These are phyloP conservation scores for Pica pica DNA, from an alignment of 2,113 vertebrate species.

Conservation along the genomic window DNA sequence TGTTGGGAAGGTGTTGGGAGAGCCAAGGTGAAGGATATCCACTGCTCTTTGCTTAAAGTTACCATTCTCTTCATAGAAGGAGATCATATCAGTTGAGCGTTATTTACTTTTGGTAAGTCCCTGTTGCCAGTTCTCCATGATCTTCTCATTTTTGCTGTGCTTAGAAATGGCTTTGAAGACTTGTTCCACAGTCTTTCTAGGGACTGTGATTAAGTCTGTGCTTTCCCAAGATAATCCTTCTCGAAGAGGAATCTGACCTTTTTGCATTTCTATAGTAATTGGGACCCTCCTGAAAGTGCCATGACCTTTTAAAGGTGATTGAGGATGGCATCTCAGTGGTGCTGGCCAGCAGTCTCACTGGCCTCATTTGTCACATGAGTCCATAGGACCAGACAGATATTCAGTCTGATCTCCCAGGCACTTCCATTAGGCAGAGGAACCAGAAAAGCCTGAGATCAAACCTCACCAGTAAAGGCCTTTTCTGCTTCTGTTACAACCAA, in stretches of 20 bases:
- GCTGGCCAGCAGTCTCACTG: background rate
- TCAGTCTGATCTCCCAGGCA: background rate
- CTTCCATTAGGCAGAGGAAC: background rate
- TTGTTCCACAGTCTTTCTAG: background rate
- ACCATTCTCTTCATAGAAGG: background rate
- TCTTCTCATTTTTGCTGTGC: background rate
- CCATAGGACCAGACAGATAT: background rate
- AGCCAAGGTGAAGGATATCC: background rate
- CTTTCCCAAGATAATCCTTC: background rate
- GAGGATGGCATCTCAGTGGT: background rate
- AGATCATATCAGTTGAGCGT: background rate
- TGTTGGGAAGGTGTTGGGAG: background rate
- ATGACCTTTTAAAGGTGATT: background rate
- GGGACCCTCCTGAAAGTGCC: background rate
- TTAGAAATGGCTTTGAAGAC: background rate
- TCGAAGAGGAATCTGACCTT: background rate
- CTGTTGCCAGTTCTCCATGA: background rate
- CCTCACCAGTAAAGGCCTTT: background rate
- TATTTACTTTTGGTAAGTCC: background rate
- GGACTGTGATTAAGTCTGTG: background rate
- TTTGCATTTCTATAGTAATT: background rate
- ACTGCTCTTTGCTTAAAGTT: background rate
- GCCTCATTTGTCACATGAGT: background rate
- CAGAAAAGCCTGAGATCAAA: background rate
- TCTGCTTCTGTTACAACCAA: background rate